A percentile compares a stretch with the other conserved stretches of the same genome.
Evolutionary conservation across 92 coral and sea anemone genomes (phyloP).

Genomic region (Epizoanthus ramosus): DNA sequence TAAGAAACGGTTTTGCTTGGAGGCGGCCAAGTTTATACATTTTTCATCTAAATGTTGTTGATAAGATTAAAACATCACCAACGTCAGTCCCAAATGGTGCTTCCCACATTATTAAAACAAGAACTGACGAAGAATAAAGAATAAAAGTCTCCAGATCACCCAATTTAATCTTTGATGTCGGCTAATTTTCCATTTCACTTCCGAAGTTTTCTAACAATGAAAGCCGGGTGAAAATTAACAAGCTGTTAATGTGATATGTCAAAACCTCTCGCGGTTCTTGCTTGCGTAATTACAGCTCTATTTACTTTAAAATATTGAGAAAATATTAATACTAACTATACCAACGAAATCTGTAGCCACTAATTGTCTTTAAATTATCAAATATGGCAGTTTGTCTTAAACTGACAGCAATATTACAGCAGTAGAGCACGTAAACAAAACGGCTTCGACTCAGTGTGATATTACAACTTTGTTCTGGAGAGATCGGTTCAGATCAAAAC

Average conservation of each 20-base stretch:
- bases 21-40: constrained; percentile 4
- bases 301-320: constrained; percentile 17
- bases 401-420: not conserved
- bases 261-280: not conserved
- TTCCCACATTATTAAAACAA: constrained; percentile 29
- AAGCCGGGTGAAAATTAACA: not conserved
- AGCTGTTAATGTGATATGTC: constrained; percentile 22
- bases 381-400: not conserved
- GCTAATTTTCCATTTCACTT: constrained; percentile 29
- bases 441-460: not conserved
- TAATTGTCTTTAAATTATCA: constrained; percentile 21
- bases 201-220: not conserved
- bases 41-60: constrained; percentile 15
- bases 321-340: constrained; percentile 24
- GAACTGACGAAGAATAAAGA: not conserved
- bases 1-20: constrained; percentile 7
- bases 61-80: constrained; percentile 28
- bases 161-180: constrained; percentile 7
- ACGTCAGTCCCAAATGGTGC: constrained; percentile 4
- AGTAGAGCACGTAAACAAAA: not conserved
- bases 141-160: not conserved
- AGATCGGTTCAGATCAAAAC: no score
- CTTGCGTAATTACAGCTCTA: constrained; percentile 1
- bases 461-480: no score
- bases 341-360: not conserved